Evolutionary conservation across 2,797 vertebrate species (phyloP).

Genomic region (Salmo trutta): DNA sequence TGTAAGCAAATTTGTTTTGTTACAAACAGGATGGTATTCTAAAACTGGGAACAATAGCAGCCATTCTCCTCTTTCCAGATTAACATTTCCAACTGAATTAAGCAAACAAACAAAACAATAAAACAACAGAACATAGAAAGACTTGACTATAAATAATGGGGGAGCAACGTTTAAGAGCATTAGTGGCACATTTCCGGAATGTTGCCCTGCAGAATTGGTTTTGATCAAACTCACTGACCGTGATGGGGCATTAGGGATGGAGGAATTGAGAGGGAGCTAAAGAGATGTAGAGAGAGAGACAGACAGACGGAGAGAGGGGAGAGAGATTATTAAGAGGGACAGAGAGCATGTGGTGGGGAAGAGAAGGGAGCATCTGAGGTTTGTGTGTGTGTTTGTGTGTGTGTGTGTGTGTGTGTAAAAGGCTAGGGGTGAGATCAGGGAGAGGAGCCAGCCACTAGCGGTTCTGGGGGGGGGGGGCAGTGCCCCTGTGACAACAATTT

Average conservation of each 20-base stretch:
- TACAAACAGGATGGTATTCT: neutral
- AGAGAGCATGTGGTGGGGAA: neutral
- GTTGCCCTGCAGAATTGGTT: neutral
- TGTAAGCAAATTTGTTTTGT: neutral
- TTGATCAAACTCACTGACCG: neutral
- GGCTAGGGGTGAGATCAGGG: neutral
- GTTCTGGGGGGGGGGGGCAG: no score
- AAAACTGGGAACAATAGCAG: neutral
- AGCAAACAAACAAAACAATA: neutral
- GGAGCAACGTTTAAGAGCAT: neutral
- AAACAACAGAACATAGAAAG: neutral
- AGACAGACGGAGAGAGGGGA: constrained; percentile 1
- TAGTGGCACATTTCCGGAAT: neutral
- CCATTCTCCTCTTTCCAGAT: neutral
- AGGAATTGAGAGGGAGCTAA: constrained; percentile 5
- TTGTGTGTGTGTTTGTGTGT: neutral
- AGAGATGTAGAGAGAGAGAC: constrained; percentile 12
- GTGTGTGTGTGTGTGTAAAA: neutral
- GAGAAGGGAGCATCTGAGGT: neutral
- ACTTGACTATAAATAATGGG: neutral
- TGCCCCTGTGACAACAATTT: no score
- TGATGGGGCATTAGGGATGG: neutral
- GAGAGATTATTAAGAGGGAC: neutral
- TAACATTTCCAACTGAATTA: neutral
- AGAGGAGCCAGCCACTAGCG: neutral